A percentile compares a stretch with the other conserved stretches of the same genome.
phyloP scores from a whole-genome alignment of 1,140 invertebrate genomes.

The Pseudomyrmex dendroicus region DNA sequence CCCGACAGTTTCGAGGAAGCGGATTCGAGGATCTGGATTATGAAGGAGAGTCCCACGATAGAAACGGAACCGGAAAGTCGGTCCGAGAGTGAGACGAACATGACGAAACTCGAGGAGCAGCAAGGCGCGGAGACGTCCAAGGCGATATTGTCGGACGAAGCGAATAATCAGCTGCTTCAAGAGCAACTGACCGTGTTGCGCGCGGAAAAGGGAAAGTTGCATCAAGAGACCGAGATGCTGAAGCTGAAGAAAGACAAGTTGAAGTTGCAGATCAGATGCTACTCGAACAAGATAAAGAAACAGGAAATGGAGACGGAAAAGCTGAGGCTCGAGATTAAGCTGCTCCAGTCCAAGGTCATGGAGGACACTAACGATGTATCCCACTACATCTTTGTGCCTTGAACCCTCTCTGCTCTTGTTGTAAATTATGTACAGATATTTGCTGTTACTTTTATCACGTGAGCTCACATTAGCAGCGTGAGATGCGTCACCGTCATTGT shows the following conservation, averaged over 20 bases:
- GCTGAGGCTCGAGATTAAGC: conserved; percentile 80
- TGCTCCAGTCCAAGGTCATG: conserved; percentile 80
- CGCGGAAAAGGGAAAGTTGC: conserved; percentile 79
- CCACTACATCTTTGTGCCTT: conserved; percentile 82
- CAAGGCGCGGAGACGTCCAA: conserved; percentile 62
- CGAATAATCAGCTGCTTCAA: conserved; percentile 77
- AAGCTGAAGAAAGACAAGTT: conserved; percentile 81
- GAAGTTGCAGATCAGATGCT: conserved; percentile 79
- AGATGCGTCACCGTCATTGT: too few species aligned
- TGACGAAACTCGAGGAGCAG: conserved; percentile 47
- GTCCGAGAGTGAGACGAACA: conserved; percentile 74
- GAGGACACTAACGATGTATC: conserved; percentile 82
- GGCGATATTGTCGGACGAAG: conserved; percentile 75
- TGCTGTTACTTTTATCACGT: background rate
- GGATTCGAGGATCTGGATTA: conserved; percentile 76
- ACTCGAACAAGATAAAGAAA: conserved; percentile 79
- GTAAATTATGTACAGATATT: conserved; percentile 9
- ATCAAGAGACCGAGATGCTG: conserved; percentile 81
- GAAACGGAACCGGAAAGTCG: conserved; percentile 73
- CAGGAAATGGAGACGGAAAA: conserved; percentile 83
- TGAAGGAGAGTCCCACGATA: conserved; percentile 60
- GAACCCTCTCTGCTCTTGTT: conserved; percentile 30
- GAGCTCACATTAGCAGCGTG: too few species aligned
- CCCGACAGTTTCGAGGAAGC: conserved; percentile 71
- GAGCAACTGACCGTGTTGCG: conserved; percentile 80